phyloP scores from a whole-genome alignment of 2,797 vertebrate species.

The Bovichtus variegatus region DNA sequence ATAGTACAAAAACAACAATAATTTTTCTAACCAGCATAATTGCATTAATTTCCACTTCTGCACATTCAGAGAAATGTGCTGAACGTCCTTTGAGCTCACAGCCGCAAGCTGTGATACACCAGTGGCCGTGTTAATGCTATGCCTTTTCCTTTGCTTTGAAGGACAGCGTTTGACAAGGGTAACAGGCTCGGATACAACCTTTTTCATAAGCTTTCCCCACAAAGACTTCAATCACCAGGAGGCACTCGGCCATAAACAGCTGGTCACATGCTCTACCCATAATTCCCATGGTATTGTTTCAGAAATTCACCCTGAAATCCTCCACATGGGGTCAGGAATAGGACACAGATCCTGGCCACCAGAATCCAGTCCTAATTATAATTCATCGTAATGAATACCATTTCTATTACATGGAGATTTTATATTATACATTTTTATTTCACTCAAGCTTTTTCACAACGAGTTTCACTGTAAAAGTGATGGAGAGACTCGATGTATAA shows the following conservation, averaged over 20 bases:
- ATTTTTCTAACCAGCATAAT: not conserved
- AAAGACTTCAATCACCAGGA: constrained; percentile 72
- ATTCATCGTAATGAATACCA: constrained; percentile 3
- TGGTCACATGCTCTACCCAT: constrained; percentile 55
- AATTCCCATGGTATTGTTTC: constrained; percentile 63
- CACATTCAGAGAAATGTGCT: not conserved
- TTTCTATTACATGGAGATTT: constrained; percentile 4
- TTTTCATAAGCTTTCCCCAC: constrained; percentile 69
- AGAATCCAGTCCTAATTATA: constrained; percentile 22
- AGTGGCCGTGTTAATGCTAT: constrained; percentile 7
- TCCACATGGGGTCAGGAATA: constrained; percentile 43
- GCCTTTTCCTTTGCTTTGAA: constrained; percentile 45
- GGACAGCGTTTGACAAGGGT: constrained; percentile 65
- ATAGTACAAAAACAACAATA: not conserved
- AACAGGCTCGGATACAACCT: constrained; percentile 69
- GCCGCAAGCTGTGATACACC: not conserved
- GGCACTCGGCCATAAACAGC: constrained; percentile 64
- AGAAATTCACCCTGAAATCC: constrained; percentile 57
- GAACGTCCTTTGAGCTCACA: not conserved
- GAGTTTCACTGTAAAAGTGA: constrained; percentile 22
- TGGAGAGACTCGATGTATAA: constrained; percentile 9
- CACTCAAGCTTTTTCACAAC: not conserved
- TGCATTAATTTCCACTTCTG: not conserved
- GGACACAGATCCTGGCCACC: constrained; percentile 31
- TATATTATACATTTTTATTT: not conserved